Percentiles rank a stretch among this genome's conserved stretches.
These are phyloP conservation scores for Myxocyprinus asiaticus DNA, from an alignment of 2,113 vertebrate species.

Conservation along the genomic window DNA sequence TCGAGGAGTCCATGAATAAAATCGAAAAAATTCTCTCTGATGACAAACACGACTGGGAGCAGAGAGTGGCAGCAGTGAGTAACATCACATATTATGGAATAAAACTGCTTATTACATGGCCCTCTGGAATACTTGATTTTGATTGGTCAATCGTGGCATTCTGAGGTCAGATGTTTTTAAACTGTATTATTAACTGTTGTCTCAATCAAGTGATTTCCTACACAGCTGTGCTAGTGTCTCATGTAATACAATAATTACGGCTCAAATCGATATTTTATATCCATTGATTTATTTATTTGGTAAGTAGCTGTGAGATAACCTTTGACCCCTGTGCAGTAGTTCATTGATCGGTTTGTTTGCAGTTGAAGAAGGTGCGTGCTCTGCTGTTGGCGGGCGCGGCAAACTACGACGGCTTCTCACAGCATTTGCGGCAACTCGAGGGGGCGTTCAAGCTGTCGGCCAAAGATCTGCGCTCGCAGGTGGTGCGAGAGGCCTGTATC, in stretches of 20 bases:
- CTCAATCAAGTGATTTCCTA: too few species aligned
- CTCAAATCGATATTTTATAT: background rate
- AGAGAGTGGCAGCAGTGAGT: slow-evolving; percentile 86
- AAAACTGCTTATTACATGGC: too few species aligned
- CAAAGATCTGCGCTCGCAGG: slow-evolving; percentile 94
- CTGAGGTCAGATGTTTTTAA: too few species aligned
- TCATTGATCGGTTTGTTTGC: background rate
- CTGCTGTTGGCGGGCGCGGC: slow-evolving; percentile 88
- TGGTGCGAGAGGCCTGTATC: slow-evolving; percentile 94
- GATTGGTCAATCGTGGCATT: too few species aligned
- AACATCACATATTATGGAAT: background rate
- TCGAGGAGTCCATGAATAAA: slow-evolving; percentile 94
- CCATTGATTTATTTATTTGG: background rate
- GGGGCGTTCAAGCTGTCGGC: slow-evolving; percentile 91
- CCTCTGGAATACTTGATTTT: too few species aligned
- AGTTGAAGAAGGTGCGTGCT: slow-evolving; percentile 93
- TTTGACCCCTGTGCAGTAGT: background rate
- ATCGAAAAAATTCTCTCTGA: slow-evolving; percentile 92
- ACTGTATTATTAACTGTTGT: too few species aligned
- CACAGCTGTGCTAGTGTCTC: too few species aligned
- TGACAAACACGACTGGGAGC: slow-evolving; percentile 96
- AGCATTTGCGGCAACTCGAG: slow-evolving; percentile 89
- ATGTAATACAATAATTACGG: too few species aligned
- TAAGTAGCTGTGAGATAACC: background rate
- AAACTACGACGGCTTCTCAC: slow-evolving; percentile 87